Evolutionary conservation across 1,140 invertebrate species (phyloP).

Genomic region (Danaus melanippus): DNA sequence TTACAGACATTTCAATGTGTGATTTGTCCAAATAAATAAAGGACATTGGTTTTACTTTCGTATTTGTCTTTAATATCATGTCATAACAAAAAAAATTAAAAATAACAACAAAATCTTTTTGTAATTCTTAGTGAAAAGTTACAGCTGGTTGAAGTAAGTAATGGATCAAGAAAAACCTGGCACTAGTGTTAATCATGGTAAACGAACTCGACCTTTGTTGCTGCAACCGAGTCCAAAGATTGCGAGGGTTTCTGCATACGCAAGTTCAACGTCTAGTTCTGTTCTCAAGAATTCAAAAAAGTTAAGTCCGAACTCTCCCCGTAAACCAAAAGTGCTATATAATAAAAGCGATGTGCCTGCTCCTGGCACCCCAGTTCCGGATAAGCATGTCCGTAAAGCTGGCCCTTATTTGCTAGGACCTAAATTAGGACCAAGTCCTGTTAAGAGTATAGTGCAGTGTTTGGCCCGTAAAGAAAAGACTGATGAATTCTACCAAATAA

Average conservation of each 20-base stretch:
- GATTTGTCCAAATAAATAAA: conserved; percentile 32
- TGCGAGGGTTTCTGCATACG: conserved; percentile 44
- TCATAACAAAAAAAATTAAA: conserved; percentile 6
- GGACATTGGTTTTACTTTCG: conserved; percentile 20
- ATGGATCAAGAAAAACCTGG: conserved; percentile 61
- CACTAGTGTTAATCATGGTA: conserved; percentile 53
- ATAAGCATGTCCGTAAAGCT: conserved; percentile 71
- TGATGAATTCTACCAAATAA: conserved; percentile 84
- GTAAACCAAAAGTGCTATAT: conserved; percentile 42
- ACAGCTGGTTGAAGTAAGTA: conserved; percentile 18
- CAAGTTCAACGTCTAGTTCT: conserved; percentile 41
- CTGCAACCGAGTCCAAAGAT: conserved; percentile 59
- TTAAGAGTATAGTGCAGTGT: conserved; percentile 86
- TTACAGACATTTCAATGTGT: no score
- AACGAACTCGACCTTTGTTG: conserved; percentile 63
- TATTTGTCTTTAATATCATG: conserved; percentile 14
- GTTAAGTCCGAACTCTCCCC: conserved; percentile 30
- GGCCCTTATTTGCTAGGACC: conserved; percentile 83
- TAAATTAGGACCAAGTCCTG: conserved; percentile 81
- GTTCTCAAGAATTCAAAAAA: conserved; percentile 50
- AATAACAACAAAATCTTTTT: conserved; percentile 1
- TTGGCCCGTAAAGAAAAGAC: conserved; percentile 81
- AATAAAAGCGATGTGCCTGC: conserved; percentile 53
- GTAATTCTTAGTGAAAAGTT: conserved; percentile 7
- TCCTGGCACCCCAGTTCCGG: conserved; percentile 59